Evolutionary conservation across 2,888 invertebrate species (phyloP).

Genomic region (Eupithecia inturbata): DNA sequence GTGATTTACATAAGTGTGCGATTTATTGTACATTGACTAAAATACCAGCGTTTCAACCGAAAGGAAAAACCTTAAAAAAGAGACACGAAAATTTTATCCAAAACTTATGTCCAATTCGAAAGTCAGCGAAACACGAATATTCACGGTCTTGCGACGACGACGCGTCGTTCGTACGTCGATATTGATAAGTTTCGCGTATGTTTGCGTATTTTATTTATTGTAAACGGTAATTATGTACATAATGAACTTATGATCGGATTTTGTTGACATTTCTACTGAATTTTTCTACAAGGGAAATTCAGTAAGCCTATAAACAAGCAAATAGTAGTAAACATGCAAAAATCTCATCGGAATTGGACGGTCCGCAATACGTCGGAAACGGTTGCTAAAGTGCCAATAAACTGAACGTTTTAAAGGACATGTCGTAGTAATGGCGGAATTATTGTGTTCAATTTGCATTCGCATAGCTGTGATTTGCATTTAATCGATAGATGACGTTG

Average conservation of each 20-base stretch:
- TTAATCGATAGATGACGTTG: conserved; percentile 30
- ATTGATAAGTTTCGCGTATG: background rate
- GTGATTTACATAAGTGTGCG: background rate
- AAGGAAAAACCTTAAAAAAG: background rate
- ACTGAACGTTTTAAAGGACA: conserved; percentile 29
- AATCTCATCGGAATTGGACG: conserved; percentile 9
- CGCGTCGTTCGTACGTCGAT: background rate
- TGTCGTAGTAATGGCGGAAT: conserved; percentile 31
- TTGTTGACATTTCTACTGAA: background rate
- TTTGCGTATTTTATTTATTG: background rate
- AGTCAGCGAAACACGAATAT: background rate
- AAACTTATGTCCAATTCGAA: background rate
- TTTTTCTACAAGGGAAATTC: background rate
- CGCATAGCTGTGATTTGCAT: conserved; percentile 33
- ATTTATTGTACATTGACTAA: background rate
- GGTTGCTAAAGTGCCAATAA: conserved; percentile 21
- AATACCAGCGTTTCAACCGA: background rate
- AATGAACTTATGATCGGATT: background rate
- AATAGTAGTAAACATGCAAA: background rate
- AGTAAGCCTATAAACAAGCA: background rate
- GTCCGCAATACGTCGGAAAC: conserved; percentile 8
- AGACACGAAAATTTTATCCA: background rate
- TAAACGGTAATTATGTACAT: background rate
- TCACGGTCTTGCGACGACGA: background rate
- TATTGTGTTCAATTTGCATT: conserved; percentile 34